These are phyloP conservation scores for Ridgeia piscesae DNA, from an alignment of 1,140 invertebrate species.

Conservation along the genomic window DNA sequence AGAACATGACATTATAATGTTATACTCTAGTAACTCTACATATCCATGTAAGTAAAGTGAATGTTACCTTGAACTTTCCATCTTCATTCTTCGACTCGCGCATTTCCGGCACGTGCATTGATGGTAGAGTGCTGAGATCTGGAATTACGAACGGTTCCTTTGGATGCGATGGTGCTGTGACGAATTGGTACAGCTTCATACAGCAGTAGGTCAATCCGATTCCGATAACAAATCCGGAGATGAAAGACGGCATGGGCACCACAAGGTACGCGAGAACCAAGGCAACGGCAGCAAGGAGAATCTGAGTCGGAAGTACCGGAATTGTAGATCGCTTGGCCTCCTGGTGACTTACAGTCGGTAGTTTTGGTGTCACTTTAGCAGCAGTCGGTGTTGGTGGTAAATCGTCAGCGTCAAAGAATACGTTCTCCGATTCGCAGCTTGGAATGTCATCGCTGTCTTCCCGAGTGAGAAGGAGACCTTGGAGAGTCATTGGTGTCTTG, in stretches of 20 bases:
- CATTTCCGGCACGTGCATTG: conserved; percentile 48
- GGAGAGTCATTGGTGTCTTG: neutral
- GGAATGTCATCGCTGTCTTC: neutral
- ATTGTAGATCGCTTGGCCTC: neutral
- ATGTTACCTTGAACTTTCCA: conserved; percentile 46
- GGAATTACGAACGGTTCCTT: conserved; percentile 34
- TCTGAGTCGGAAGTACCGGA: neutral
- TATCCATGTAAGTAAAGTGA: neutral
- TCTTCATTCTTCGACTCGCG: conserved; percentile 43
- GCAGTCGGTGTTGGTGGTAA: neutral
- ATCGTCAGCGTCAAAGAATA: neutral
- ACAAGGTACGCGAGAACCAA: conserved; percentile 44
- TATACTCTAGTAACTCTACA: too few species aligned
- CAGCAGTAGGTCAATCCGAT: conserved; percentile 35
- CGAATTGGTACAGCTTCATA: conserved; percentile 41
- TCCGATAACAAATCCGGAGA: conserved; percentile 50
- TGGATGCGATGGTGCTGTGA: conserved; percentile 34
- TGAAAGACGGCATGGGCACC: conserved; percentile 48
- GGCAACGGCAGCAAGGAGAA: conserved; percentile 27
- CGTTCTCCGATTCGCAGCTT: neutral
- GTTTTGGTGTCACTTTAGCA: neutral
- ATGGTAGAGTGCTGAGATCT: conserved; percentile 41
- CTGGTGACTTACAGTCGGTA: neutral
- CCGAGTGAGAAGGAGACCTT: conserved; percentile 11
- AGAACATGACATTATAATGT: too few species aligned